Evolutionary conservation across 2,797 vertebrate genomes (phyloP), one percentile per base, ranked within the genome.

Genomic region (Monodelphis domestica): DNA sequence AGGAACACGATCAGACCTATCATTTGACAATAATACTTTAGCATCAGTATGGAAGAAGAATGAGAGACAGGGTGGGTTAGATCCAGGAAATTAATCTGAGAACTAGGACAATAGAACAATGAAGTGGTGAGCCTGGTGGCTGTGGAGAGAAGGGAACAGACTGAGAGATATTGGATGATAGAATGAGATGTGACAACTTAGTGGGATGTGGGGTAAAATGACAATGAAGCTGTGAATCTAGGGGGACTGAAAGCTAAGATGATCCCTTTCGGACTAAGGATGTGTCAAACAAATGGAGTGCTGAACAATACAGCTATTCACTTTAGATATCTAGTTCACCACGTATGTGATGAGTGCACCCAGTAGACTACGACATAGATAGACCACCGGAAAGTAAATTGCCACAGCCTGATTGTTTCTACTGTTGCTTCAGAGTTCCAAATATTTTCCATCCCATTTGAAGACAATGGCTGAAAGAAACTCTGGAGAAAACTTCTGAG

Each of bases 271-370:
- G 59, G 30, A 57, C 33, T 63, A 15, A 7, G 38, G 52, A 87
- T 70, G 5, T 53, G 52, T 56, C 90, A 91, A 90, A 70, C 10
- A 89, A 51, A 56, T 89, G 52, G 94, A 54, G 0, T 55, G 38
- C 17, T 95, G 52, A 12, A 90, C 38, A 70, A n/a, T n/a, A n/a
- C n/a, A n/a, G n/a, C n/a, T n/a, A n/a, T n/a, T n/a, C n/a, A n/a
- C n/a, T 54, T 90, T 56, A 93, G 87, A 26, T 53, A 56, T 87
- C 33, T 56, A 38, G 14, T 87, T 93, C 29, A 87, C 29, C n/a
- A 93, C 88, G n/a, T 95, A 93, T 91, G 26, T 89, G 90, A 38
- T 91, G 91, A 54, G 33, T 90, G 54, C 95, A 78, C 38, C 63
- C 89, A 91, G 91, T 9, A 94, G 54, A 87, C 5, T 45, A 10